Conservation (phyloP, 2,113 vertebrate species). For the Poecilia latipinna region DNA sequence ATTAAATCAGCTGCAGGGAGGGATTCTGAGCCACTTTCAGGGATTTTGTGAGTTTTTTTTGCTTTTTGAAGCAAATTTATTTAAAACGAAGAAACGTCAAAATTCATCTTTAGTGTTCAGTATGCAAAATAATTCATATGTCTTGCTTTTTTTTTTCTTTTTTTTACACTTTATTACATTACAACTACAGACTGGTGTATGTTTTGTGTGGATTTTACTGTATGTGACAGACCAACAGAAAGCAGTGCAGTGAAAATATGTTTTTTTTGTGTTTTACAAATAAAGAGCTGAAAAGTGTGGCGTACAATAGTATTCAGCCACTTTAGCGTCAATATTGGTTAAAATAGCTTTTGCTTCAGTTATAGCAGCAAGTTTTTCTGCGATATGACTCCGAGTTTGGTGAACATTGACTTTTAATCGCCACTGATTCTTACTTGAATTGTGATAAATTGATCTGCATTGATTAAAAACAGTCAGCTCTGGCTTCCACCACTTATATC, state of each 20-base stretch:
- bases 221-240: too few relatives aligned
- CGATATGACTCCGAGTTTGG: not conserved
- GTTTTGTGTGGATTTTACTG: too few relatives aligned
- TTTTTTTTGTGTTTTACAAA: too few relatives aligned
- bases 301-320: too few relatives aligned
- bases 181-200: not conserved
- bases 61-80: conserved; percentile 37
- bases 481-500: not conserved
- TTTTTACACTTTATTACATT: not conserved
- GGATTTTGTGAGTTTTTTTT: conserved; percentile 4
- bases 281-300: too few relatives aligned
- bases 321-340: not conserved
- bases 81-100: conserved; percentile 25
- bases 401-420: not conserved
- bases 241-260: too few relatives aligned
- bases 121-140: not conserved
- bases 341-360: not conserved
- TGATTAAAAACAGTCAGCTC: not conserved
- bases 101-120: conserved; percentile 41
- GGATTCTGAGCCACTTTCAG: conserved; percentile 28
- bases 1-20: conserved; percentile 36
- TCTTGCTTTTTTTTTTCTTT: too few relatives aligned
- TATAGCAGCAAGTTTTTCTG: not conserved
- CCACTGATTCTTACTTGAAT: not conserved
- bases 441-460: not conserved